Evolutionary conservation across 2,113 vertebrate species (phyloP), one percentile per base, ranked within the genome.

Genomic region (Dasypus novemcinctus): DNA sequence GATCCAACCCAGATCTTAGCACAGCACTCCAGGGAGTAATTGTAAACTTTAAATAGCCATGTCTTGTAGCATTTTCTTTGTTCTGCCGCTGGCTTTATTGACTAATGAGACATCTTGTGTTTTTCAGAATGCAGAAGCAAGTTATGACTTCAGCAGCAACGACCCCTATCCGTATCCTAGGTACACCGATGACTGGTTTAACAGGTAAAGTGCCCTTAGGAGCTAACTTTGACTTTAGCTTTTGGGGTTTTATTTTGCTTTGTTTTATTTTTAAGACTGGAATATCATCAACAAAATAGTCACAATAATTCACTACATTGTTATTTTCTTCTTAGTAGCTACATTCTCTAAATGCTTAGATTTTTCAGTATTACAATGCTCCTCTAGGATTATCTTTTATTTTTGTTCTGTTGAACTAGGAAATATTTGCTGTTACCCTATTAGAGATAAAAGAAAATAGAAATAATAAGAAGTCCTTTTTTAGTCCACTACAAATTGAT

Each of bases 121-220:
- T 95, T 99, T 99, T 97, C 99, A 99, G 99, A 99, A 99, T 46
- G 99, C 99, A 14, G 99, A 99, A 95, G 99, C 99, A 96, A 99
- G 99, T 98, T 99, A 99, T 0, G 99, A 99, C 98, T 99, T 99
- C 98, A 99, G 99, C 98, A 99, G 99, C 98, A 99, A 99, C 1
- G 99, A 99, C 97, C 99, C 99, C 7, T 99, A 98, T 91, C 99
- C 99, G 0, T 99, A 99, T 86, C 99, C 99, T 7, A 99, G 99
- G 92, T 99, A 99, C 89, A 99, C 99, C 82, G 99, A 99, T 13
- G 99, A 99, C 98, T 99, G 99, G 99, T 99, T 99, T 98, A 99
- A 99, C 99, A 99, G 99, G 99, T 99, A 99, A 98, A 82, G 63
- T 71, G 0, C 41, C 85, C 87, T 61, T 3, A 4, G 29, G 54